phyloP scores from a whole-genome alignment of 2,113 vertebrate genomes.

The Callopanchax toddi region DNA sequence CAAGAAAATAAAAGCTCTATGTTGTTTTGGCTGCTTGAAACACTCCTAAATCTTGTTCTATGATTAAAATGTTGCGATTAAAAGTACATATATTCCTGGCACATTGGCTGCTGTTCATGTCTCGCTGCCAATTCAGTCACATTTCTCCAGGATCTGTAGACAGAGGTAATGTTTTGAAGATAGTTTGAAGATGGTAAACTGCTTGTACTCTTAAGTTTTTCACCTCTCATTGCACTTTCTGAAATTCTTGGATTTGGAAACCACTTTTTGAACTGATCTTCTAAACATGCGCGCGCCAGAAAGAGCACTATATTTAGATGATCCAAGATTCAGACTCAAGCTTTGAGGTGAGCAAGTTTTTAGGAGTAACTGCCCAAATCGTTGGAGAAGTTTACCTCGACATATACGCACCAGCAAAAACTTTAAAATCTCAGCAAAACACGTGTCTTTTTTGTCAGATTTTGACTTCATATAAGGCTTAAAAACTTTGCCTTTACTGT shows the following conservation, averaged over 20 bases:
- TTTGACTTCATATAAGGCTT: no score
- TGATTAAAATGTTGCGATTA: conserved; percentile 6
- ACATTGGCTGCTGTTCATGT: conserved; percentile 19
- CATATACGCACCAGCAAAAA: neutral
- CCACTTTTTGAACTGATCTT: neutral
- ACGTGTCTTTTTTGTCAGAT: no score
- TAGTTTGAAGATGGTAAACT: conserved; percentile 10
- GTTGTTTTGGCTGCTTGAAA: conserved; percentile 4
- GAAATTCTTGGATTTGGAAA: conserved; percentile 27
- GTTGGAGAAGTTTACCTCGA: neutral
- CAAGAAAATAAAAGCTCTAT: neutral
- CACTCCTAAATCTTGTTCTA: conserved; percentile 2
- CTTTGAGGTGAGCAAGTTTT: neutral
- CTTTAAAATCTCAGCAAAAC: neutral
- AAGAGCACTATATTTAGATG: neutral
- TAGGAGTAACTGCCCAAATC: neutral
- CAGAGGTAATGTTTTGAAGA: conserved; percentile 24
- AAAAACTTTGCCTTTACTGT: no score
- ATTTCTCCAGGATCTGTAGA: conserved; percentile 13
- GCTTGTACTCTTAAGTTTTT: conserved; percentile 11
- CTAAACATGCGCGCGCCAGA: neutral
- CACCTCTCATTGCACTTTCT: neutral
- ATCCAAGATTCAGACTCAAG: neutral
- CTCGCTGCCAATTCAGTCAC: conserved; percentile 10
- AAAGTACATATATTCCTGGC: conserved; percentile 6